Base-by-base conservation (phyloP, 1,140 invertebrate genomes). In the Drosophila tsacasi region DNA sequence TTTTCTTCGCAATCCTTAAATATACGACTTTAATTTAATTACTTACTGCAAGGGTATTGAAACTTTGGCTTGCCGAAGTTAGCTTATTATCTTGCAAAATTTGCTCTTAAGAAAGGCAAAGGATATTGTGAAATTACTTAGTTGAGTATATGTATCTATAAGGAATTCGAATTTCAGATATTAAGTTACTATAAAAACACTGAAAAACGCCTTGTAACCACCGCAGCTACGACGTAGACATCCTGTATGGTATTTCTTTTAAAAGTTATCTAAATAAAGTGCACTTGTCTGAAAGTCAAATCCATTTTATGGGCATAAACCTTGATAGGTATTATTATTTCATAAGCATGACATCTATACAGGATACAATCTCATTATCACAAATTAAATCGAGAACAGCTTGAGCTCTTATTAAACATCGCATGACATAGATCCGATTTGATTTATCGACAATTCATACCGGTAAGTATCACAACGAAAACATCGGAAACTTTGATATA, bases 161-260 rank as follows among this genome's bases (percentile, higher is more conserved):
- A 55, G 19, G 8, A 37, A 39, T 37, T 25, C 21, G 35, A 57
- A n/a, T n/a, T 23, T n/a, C 21, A 39, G 35, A 25, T 12, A 39
- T 15, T 23, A 39, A 17, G 32, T 23, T 37, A 23, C 9, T 5
- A 10, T 35, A 37, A 21, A 32, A 35, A 9, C 35, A 8, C 25
- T 27, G 37, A 49, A 2, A 35, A 35, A 25, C 35, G 44, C 27
- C 17, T 35, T 35, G 44, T 71, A 59, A 71, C 10, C 54, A 58
- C 27, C 17, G 61, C 61, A 71, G 49, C 39, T 10, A 15, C 52
- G 54, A 52, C 46, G 69, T 73, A 73, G 69, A 69, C 67, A 72
- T 72, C 52, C 30, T 13, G 23, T 23, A 37, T 2, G 32, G 8
- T n/a, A 15, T 39, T 9, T 19, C 32, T 49, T 40, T 35, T 25